Conservation (phyloP, 2,797 vertebrate genomes). For the Lagocephalus sceleratus region DNA sequence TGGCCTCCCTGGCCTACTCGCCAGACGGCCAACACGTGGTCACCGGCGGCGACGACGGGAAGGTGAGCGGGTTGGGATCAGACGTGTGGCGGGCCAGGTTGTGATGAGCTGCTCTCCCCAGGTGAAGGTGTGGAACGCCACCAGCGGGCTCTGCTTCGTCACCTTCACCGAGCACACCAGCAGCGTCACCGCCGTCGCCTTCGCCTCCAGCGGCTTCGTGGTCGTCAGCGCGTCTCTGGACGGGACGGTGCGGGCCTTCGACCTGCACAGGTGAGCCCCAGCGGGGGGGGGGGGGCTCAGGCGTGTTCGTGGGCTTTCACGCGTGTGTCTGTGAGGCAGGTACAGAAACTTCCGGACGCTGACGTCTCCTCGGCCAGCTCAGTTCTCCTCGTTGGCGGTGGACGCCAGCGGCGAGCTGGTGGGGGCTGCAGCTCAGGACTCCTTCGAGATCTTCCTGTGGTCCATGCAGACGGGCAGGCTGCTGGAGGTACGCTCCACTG, state of each 20-base stretch:
- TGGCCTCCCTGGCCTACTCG: conserved; percentile 90
- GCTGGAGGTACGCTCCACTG: conserved; percentile 78
- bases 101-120: conserved; percentile 38
- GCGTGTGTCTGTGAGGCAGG: conserved; percentile 55
- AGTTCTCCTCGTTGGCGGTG: conserved; percentile 92
- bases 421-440: conserved; percentile 91
- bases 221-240: conserved; percentile 92
- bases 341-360: conserved; percentile 98
- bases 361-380: conserved; percentile 87
- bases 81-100: background rate
- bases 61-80: conserved; percentile 69
- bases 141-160: conserved; percentile 92
- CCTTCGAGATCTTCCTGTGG: conserved; percentile 96
- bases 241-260: conserved; percentile 92
- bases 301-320: background rate
- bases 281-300: no score
- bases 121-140: conserved; percentile 97
- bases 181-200: conserved; percentile 84
- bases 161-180: conserved; percentile 95
- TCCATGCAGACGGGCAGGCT: conserved; percentile 95
- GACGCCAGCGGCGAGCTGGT: conserved; percentile 91
- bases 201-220: conserved; percentile 86
- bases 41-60: conserved; percentile 93
- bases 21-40: conserved; percentile 92
- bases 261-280: conserved; percentile 87